Conservation (phyloP, 2,113 vertebrate genomes). For the Dolichallabes microphthalmus region DNA sequence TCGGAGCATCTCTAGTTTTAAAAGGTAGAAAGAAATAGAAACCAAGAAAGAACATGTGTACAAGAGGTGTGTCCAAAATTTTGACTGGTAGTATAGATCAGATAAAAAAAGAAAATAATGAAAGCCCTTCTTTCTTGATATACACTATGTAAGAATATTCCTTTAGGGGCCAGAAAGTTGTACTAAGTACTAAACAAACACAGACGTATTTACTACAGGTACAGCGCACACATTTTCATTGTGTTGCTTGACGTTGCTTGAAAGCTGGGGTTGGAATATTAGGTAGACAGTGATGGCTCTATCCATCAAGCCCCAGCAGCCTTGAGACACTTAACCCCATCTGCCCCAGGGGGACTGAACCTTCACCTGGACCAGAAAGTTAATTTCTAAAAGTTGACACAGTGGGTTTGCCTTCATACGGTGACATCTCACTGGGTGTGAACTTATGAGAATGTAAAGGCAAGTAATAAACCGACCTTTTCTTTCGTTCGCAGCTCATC, state of each 20-base stretch:
- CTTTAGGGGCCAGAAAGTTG: neutral
- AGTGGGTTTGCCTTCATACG: neutral
- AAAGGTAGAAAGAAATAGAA: too few relatives aligned
- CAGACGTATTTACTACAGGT: neutral
- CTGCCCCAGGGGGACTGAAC: neutral
- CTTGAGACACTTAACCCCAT: too few relatives aligned
- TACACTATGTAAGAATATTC: neutral
- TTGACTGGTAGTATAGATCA: too few relatives aligned
- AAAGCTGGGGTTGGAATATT: neutral
- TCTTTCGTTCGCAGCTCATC: conserved; percentile 93
- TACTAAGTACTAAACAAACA: neutral
- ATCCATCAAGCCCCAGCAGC: too few relatives aligned
- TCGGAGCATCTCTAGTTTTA: too few relatives aligned
- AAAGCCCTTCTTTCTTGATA: too few relatives aligned
- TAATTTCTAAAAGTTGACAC: neutral
- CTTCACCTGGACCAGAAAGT: neutral
- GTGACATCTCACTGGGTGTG: neutral
- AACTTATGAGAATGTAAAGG: neutral
- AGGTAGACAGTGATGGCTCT: neutral
- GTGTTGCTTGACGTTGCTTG: too few relatives aligned
- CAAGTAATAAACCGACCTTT: conserved; percentile 72
- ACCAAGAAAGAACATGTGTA: too few relatives aligned
- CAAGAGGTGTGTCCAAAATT: too few relatives aligned
- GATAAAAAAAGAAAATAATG: too few relatives aligned
- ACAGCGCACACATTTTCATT: neutral